A percentile compares a stretch with the other conserved stretches of the same genome.
Evolutionary conservation across 2,113 vertebrate genomes (phyloP).

Genomic region (Crocuta crocuta): DNA sequence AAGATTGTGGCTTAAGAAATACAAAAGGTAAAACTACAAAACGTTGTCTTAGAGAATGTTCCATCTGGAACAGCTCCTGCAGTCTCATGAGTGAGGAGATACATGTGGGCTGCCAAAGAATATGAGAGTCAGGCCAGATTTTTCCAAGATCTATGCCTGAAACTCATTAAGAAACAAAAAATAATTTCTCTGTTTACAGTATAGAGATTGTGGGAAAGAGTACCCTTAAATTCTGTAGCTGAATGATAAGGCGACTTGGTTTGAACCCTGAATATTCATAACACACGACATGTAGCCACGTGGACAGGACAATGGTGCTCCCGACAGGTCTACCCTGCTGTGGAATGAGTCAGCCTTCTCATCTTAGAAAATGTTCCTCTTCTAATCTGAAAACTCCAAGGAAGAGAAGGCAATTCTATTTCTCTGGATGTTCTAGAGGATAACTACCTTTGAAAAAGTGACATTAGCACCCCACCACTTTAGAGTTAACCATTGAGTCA

Average conservation of each 20-base stretch:
- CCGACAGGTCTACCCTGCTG: background rate
- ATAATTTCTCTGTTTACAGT: background rate
- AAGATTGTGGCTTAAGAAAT: background rate
- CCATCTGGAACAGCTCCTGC: background rate
- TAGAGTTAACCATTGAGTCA: background rate
- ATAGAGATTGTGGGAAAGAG: background rate
- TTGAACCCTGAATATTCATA: background rate
- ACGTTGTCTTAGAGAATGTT: background rate
- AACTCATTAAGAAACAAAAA: conserved; percentile 37
- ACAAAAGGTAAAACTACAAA: conserved; percentile 15
- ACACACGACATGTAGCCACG: fast-evolving
- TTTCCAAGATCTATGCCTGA: background rate
- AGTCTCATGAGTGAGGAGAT: background rate
- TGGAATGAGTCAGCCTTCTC: background rate
- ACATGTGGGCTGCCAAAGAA: background rate
- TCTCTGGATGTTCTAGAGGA: conserved; percentile 8
- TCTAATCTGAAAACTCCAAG: conserved; percentile 6
- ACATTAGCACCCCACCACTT: background rate
- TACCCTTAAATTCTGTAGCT: background rate
- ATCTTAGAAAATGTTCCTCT: background rate
- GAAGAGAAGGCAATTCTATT: conserved; percentile 23
- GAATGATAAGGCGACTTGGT: background rate
- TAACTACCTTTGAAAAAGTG: background rate
- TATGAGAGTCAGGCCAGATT: background rate
- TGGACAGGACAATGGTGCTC: background rate